Evolutionary conservation across 30 jellyfish, hydroid and myxozoan genomes (phyloP), one percentile per base, ranked within the genome.

Genomic region (Calvadosia cruxmelitensis): DNA sequence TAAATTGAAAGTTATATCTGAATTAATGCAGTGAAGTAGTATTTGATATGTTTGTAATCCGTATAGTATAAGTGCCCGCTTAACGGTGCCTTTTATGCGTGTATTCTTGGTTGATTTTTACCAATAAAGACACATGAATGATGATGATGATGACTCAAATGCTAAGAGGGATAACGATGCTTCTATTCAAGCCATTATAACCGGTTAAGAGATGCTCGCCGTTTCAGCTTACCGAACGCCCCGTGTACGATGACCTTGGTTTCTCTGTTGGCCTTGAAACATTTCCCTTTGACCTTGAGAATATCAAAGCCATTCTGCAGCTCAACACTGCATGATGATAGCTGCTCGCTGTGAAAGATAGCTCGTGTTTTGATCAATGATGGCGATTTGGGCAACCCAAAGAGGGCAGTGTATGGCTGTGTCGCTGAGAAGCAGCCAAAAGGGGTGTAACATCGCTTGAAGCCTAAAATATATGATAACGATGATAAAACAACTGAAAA

Each of bases 351-450:
- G 16, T 83, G 76, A 26, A 83, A 27, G 33, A 63, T 53, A 64
- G 63, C 75, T 31, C 61, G 20, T 27, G 95, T 70, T n/a, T 61
- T 69, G 31, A 83, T 67, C 13, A 16, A 52, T 30, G 57, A 29
- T 10, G 95, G 95, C 33, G 81, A 72, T 50, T 51, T 53, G 16
- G 95, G 95, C 33, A 66, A 68, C 25, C 79, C 52, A 78, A 63
- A 64, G 53, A 69, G 70, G 53, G 68, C 80, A 42, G 75, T 75
- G 57, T 72, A 83, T 32, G 91, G 91, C 1, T 80, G 76, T 3
- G 50, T 73, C 52, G 74, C 71, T 10, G 90, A 61, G 31, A 75
- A 83, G 49, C 95, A 83, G 1, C 95, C 95, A 75, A 66, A 83
- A 30, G 88, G 84, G 0, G 75, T 75, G 34, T 83, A 71, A 81